These are phyloP conservation scores for Oscheius sp. DNA, from an alignment of 2,888 invertebrate genomes.

Conservation along the genomic window DNA sequence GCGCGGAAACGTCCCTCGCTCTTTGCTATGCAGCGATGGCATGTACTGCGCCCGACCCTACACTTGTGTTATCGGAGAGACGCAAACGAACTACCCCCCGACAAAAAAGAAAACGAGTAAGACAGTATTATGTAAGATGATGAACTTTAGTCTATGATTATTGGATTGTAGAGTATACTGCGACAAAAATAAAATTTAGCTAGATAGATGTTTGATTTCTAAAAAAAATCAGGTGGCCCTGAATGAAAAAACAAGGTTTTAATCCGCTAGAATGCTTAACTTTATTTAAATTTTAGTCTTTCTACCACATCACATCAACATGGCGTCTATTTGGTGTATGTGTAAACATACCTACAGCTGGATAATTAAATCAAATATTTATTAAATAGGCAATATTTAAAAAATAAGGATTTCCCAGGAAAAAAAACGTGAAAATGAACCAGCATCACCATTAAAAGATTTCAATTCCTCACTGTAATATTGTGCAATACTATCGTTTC, in stretches of 20 bases:
- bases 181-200: background rate
- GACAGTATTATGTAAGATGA: background rate
- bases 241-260: too few species aligned
- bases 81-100: conserved; percentile 1
- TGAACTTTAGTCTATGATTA: background rate
- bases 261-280: too few species aligned
- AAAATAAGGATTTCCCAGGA: too few species aligned
- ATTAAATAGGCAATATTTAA: too few species aligned
- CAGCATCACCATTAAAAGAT: too few species aligned
- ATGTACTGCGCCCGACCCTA: conserved; percentile 3
- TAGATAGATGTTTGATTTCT: background rate
- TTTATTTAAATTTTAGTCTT: too few species aligned
- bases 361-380: too few species aligned
- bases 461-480: background rate
- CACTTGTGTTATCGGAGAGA: conserved; percentile 25
- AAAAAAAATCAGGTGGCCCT: too few species aligned
- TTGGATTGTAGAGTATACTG: background rate
- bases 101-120: conserved; percentile 16
- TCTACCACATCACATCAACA: too few species aligned
- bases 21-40: conserved; percentile 26
- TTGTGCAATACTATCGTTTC: conserved; percentile 19
- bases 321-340: too few species aligned
- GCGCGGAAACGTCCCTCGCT: conserved; percentile 25
- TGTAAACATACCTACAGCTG: too few species aligned
- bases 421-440: too few species aligned